Conservation (phyloP, 2,113 vertebrate species). For the Polyodon spathula region DNA sequence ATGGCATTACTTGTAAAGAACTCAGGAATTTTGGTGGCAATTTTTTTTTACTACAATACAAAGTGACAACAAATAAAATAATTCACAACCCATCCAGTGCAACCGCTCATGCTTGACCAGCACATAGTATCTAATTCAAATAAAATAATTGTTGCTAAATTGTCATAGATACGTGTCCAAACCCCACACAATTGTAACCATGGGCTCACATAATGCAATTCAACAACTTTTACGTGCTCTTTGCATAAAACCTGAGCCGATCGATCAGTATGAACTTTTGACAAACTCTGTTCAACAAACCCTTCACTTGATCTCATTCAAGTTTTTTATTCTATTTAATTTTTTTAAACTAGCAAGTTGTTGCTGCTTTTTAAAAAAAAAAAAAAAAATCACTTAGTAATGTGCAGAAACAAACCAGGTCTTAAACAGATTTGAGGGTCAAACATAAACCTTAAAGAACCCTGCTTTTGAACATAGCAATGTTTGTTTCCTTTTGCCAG, state of each 20-base stretch:
- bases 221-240: constrained; percentile 18
- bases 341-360: no score
- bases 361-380: not conserved
- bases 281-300: constrained; percentile 15
- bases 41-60: constrained; percentile 22
- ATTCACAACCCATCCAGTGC: constrained; percentile 41
- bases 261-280: constrained; percentile 12
- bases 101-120: constrained; percentile 39
- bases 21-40: constrained; percentile 26
- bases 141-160: constrained; percentile 38
- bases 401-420: no score
- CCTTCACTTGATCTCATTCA: constrained; percentile 28
- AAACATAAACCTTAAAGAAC: no score
- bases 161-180: constrained; percentile 20
- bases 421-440: no score
- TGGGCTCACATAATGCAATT: constrained; percentile 5
- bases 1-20: constrained; percentile 27
- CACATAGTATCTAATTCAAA: constrained; percentile 36
- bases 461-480: no score
- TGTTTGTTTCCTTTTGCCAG: no score
- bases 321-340: no score
- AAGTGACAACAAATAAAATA: constrained; percentile 24
- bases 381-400: not conserved
- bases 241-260: constrained; percentile 24
- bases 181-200: constrained; percentile 4